Evolutionary conservation across 2,797 vertebrate genomes (phyloP), one percentile per base, ranked within the genome.

Genomic region (Leucoraja ocellata): DNA sequence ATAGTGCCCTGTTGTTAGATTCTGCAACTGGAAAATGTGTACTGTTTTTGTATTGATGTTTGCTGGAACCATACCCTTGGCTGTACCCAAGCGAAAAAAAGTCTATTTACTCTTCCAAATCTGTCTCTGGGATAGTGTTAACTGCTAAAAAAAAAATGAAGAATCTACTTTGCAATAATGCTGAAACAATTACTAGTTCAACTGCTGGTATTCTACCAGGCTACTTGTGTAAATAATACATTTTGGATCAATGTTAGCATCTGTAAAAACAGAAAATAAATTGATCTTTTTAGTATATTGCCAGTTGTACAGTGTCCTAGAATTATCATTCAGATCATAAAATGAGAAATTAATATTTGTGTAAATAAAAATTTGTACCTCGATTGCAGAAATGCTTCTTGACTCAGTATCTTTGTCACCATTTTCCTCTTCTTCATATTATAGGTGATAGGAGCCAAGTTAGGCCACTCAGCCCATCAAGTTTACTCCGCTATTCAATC

Each of bases 81-180:
- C 90, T 92, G 65, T 74, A n/a, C 39, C 16, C 71, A 73, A 18
- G 36, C 78, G 32, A 32, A 92, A 92, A 73, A 74, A 21, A 68
- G 65, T 73, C 11, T 92, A 58, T 54, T 76, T 92, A 46, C 39
- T 74, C 36, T 92, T 23, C 71, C 25, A 76, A 76, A 76, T 91
- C 46, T 74, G 23, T 92, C 90, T 92, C 36, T 91, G 68, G 90
- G 18, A 91, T 25, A 1, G 21, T 74, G 68, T 36, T 23, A 73
- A 86, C 83, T 92, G 25, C 39, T 28, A 21, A n/a, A 36, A 74
- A 28, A 46, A 54, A 11, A 74, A 54, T 73, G 71, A 39, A 74
- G 90, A 25, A n/a, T 25, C 46, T 74, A 92, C 23, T 92, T 92
- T 92, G 90, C 90, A 92, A 92, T 92, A 92, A 92, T 92, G 23